Base-by-base conservation (phyloP, 1,140 invertebrate genomes). In the Bombus turneri region DNA sequence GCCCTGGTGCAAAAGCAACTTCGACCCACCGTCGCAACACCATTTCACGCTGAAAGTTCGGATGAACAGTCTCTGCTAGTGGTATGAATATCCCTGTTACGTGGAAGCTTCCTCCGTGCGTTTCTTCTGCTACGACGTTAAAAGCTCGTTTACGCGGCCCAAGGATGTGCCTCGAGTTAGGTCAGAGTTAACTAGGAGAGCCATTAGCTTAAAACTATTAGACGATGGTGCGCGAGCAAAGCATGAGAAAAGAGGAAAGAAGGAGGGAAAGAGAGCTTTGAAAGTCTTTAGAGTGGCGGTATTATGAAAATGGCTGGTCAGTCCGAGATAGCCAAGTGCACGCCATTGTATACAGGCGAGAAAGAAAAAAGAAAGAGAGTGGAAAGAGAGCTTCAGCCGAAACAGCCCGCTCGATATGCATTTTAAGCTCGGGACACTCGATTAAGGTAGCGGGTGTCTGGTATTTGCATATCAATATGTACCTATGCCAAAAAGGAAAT, bases 381-480 rank as follows among this genome's bases (percentile, higher is more conserved):
- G 28, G 22, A 2, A 39, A 15, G 31, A 25, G n/a, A 68, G 78
- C 80, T 83, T 69, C 28, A 39, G 31, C 53, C 81, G 47, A 88
- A 75, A 76, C 79, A n/a, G 47, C n/a, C 13, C 66, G 62, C 80
- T 77, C 77, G 87, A 86, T 89, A 87, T 77, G 74, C 88, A 75
- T 89, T 90, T 87, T 90, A 89, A 91, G 85, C 85, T 28, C 85
- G 86, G 88, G 90, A 91, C 88, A 93, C 91, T 93, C 92, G 92
- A 94, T 94, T 94, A 93, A 86, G 88, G 88, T 87, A 81, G 82
- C 82, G 85, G 86, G 84, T 88, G 84, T 90, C 91, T 82, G 83
- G 84, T 91, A 92, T 93, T 93, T 92, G 92, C 91, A 91, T 93
- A 92, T 93, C 91, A 86, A 93, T 93, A 92, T 90, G 91, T 91